A percentile compares a stretch with the other conserved stretches of the same genome.
Conservation (phyloP, 2,797 vertebrate species). For the Neostethus bicornis region DNA sequence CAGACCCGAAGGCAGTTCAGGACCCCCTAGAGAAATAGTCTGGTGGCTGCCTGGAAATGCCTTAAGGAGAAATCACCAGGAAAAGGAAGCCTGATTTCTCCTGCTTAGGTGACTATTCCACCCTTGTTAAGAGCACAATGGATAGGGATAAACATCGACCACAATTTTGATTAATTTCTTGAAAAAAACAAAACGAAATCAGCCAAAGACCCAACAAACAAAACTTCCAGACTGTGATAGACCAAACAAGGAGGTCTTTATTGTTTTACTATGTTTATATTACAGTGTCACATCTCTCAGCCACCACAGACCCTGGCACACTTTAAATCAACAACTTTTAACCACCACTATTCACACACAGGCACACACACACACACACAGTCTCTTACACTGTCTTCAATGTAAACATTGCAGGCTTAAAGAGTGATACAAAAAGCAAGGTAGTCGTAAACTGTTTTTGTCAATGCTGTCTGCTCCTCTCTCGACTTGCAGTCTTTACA, state of each 20-base stretch:
- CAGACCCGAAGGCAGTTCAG: no score
- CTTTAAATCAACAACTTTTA: constrained; percentile 65
- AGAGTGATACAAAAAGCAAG: constrained; percentile 80
- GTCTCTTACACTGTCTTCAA: constrained; percentile 53
- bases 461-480: constrained; percentile 23
- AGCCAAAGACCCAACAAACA: constrained; percentile 2
- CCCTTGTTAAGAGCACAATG: no score
- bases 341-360: constrained; percentile 61
- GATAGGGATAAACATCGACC: no score
- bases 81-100: no score
- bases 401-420: constrained; percentile 85
- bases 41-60: no score
- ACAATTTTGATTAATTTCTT: no score
- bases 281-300: constrained; percentile 72
- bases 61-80: no score
- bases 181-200: background rate
- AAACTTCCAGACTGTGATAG: constrained; percentile 31
- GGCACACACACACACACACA: constrained; percentile 34
- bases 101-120: no score
- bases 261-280: constrained; percentile 80
- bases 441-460: constrained; percentile 56
- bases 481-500: constrained; percentile 32
- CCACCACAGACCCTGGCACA: constrained; percentile 56
- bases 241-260: constrained; percentile 79
- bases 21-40: no score